Percentiles rank a stretch among this genome's conserved stretches.
Conservation (phyloP, 2,113 vertebrate species). For the Acrocephalus arundinaceus region DNA sequence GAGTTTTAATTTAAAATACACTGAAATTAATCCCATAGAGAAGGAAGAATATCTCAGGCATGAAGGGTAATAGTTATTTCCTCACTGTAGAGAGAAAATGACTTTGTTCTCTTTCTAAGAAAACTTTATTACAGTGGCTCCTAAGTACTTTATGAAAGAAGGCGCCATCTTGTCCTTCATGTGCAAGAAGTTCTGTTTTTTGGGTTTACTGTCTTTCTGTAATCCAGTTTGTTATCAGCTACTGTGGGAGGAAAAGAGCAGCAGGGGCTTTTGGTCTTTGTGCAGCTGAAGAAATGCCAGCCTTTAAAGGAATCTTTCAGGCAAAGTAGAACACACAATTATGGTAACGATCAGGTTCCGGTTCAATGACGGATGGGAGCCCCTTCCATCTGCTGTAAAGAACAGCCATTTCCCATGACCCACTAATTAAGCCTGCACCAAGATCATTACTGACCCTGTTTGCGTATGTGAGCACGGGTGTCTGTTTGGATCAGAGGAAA, state of each 20-base stretch:
- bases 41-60: neutral
- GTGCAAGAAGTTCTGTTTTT: neutral
- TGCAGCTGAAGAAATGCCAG: neutral
- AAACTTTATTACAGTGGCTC: neutral
- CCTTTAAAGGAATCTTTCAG: neutral
- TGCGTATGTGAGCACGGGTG: rapidly evolving
- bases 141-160: neutral
- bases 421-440: neutral
- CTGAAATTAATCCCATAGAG: slow-evolving; percentile 38
- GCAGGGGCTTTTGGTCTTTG: neutral
- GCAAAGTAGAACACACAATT: neutral
- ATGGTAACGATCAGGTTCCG: neutral
- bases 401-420: neutral
- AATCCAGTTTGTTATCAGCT: neutral
- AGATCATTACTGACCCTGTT: neutral
- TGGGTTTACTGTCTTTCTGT: slow-evolving; percentile 1
- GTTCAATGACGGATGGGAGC: neutral
- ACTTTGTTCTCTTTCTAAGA: neutral
- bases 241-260: neutral
- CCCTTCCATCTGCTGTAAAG: neutral
- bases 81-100: neutral
- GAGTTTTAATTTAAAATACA: slow-evolving; percentile 40
- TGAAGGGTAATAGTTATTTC: slow-evolving; percentile 33
- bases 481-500: neutral
- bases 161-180: neutral